Evolutionary conservation across 1,140 invertebrate species (phyloP).

Genomic region (Ceratina calcarata): DNA sequence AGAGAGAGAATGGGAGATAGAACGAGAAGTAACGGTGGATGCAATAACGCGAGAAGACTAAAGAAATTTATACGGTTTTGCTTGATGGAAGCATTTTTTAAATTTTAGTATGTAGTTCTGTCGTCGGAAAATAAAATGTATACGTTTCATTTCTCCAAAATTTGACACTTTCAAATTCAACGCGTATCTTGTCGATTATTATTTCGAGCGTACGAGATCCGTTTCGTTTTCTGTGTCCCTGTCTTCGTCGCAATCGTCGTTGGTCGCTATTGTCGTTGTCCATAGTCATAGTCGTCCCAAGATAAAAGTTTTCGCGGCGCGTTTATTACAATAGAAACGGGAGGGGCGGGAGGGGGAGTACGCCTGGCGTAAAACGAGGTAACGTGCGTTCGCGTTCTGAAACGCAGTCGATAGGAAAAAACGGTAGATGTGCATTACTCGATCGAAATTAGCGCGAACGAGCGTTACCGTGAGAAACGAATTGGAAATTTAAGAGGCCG

Average conservation of each 20-base stretch:
- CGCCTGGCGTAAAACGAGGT: no score
- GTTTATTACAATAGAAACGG: background rate
- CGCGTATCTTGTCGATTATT: constrained; percentile 25
- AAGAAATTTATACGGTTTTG: constrained; percentile 68
- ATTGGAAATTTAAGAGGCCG: constrained; percentile 11
- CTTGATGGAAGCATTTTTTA: constrained; percentile 72
- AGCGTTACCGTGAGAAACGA: constrained; percentile 14
- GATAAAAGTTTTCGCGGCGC: background rate
- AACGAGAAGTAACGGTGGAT: no score
- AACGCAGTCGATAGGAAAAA: no score
- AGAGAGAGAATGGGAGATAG: constrained; percentile 36
- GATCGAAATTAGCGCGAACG: no score
- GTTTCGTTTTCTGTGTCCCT: background rate
- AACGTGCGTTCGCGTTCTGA: no score
- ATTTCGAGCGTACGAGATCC: background rate
- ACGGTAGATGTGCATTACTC: no score
- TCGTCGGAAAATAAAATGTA: constrained; percentile 72
- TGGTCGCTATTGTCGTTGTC: background rate
- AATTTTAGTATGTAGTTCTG: constrained; percentile 73
- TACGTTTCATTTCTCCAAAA: constrained; percentile 67
- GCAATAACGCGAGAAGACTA: constrained; percentile 39
- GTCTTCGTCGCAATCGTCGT: background rate
- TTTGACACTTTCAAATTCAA: background rate
- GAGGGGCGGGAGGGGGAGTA: no score
- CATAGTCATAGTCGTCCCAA: background rate